phyloP scores from a whole-genome alignment of 2,113 vertebrate species.

The Lasiurus borealis region DNA sequence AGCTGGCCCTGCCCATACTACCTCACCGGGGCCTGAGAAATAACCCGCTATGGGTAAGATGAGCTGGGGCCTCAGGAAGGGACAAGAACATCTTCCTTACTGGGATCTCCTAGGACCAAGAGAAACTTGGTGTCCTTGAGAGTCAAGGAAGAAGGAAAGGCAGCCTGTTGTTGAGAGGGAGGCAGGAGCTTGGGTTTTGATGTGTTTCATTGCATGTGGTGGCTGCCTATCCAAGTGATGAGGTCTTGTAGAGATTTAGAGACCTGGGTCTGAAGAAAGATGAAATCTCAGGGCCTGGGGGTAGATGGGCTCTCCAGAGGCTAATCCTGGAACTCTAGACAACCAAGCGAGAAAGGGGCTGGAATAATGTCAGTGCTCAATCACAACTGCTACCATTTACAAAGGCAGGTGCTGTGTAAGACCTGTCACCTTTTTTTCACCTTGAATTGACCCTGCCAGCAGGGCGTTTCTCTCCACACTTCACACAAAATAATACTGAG shows the following conservation, averaged over 20 bases:
- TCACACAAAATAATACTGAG: not conserved
- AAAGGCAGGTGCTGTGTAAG: not conserved
- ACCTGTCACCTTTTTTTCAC: not conserved
- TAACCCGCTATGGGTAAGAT: not conserved
- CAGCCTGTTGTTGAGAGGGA: not conserved
- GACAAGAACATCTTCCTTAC: not conserved
- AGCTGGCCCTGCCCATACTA: not conserved
- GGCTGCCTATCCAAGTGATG: not conserved
- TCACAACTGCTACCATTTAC: not conserved
- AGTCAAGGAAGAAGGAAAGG: not conserved
- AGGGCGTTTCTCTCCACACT: not conserved
- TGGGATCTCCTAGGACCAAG: not conserved
- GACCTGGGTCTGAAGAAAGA: not conserved
- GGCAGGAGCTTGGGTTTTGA: not conserved
- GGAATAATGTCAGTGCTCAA: not conserved
- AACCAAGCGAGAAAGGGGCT: not conserved
- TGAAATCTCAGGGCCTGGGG: not conserved
- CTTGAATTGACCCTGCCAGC: not conserved
- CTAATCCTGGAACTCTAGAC: not conserved
- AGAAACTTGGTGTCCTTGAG: not conserved
- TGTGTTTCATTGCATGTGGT: not conserved
- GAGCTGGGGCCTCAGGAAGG: not conserved
- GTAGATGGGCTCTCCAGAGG: not conserved
- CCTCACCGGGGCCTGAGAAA: not conserved
- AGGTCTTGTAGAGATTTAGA: not conserved